Evolutionary conservation across 2,888 invertebrate species (phyloP).

Genomic region (Hipparchia sbordonii): DNA sequence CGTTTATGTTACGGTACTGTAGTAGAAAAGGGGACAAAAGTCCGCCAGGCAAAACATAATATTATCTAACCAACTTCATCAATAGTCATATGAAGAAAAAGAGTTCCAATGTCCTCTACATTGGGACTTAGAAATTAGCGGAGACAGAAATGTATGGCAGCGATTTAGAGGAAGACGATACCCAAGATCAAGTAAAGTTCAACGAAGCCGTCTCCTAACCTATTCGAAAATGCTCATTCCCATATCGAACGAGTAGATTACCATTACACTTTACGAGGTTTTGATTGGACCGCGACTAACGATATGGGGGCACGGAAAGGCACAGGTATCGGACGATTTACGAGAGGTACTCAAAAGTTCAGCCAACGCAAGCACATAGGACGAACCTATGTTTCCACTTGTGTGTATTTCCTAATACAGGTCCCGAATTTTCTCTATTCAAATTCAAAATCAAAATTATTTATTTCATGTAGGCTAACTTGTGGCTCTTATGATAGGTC

Average conservation of each 20-base stretch:
- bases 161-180: too few relatives aligned
- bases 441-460: too few relatives aligned
- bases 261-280: slow-evolving; percentile 74
- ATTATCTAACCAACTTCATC: too few relatives aligned
- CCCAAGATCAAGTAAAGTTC: neutral
- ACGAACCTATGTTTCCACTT: neutral
- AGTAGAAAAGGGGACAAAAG: too few relatives aligned
- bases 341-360: slow-evolving; percentile 64
- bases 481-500: too few relatives aligned
- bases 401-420: neutral
- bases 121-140: neutral
- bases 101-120: too few relatives aligned
- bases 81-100: neutral
- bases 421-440: too few relatives aligned
- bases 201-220: slow-evolving; percentile 1
- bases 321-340: slow-evolving; percentile 64
- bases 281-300: slow-evolving; percentile 76
- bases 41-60: too few relatives aligned
- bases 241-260: slow-evolving; percentile 74
- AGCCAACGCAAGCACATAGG: slow-evolving; percentile 42
- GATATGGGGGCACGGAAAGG: slow-evolving; percentile 70
- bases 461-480: too few relatives aligned
- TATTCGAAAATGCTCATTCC: slow-evolving; percentile 58
- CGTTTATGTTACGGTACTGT: too few relatives aligned
- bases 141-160: neutral